A percentile compares a stretch with the other conserved stretches of the same genome.
Evolutionary conservation across 1,140 invertebrate species (phyloP).

Genomic region (Proctacanthus coquilletti): DNA sequence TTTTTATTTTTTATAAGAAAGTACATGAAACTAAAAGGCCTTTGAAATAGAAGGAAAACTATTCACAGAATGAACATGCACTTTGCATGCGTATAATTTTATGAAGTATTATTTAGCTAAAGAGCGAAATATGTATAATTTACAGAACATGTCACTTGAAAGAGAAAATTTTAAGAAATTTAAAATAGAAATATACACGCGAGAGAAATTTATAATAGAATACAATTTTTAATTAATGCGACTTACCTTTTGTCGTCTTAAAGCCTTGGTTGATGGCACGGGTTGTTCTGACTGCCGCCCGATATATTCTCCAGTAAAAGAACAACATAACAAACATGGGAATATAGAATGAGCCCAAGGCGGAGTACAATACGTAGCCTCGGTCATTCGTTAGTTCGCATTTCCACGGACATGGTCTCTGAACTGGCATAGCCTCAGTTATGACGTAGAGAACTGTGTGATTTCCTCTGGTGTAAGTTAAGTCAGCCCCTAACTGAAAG

Average conservation of each 20-base stretch:
- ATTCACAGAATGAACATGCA: too few species aligned
- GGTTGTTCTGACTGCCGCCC: constrained; percentile 56
- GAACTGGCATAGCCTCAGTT: too few species aligned
- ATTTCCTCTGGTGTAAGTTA: constrained; percentile 27
- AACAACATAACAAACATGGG: constrained; percentile 89
- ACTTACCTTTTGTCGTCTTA: constrained; percentile 68
- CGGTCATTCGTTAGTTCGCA: constrained; percentile 82
- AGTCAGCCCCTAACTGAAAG: constrained; percentile 19
- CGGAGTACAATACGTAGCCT: constrained; percentile 80
- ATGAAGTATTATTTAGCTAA: too few species aligned
- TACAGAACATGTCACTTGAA: too few species aligned
- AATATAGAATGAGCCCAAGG: constrained; percentile 82
- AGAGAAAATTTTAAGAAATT: too few species aligned
- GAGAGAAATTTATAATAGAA: background rate
- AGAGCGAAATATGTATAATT: too few species aligned
- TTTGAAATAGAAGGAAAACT: too few species aligned
- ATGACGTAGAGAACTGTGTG: constrained; percentile 26
- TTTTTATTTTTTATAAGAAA: too few species aligned
- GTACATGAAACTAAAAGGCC: too few species aligned
- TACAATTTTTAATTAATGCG: background rate
- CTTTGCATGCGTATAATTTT: too few species aligned
- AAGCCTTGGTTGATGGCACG: constrained; percentile 65
- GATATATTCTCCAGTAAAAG: constrained; percentile 78
- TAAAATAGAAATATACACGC: background rate
- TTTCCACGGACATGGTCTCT: constrained; percentile 52